Evolutionary conservation across 1,140 invertebrate genomes (phyloP), one percentile per base, ranked within the genome.

Genomic region (Brachionus rotundiformis): DNA sequence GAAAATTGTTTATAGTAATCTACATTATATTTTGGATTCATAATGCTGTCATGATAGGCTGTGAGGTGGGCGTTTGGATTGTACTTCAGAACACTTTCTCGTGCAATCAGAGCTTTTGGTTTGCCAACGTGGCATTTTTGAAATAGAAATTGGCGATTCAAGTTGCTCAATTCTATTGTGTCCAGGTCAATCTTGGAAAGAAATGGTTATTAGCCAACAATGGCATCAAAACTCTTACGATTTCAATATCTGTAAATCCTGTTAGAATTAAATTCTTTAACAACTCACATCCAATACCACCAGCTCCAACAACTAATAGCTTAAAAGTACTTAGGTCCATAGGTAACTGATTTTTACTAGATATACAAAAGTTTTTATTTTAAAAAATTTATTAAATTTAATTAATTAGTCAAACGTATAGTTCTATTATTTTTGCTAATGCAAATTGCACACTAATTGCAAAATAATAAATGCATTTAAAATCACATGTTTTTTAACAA

Each of bases 101-200:
- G 91, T 0, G 97, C 96, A 54, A 90, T 87, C 61, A 89, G 83
- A 25, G 91, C 89, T 89, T 99, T 99, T 2, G 96, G 94, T 88
- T 96, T 96, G 3, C 96, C 96, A 83, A 99, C 95, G 91, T 99
- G 96, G 85, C 96, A 92, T 85, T 95, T 95, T 86, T 95, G 93
- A 86, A 99, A 99, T 2, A 99, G 87, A 89, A 99, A 99, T 87
- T 99, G 98, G 13, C 98, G 90, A 87, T 99, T 99, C 39, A 99
- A 90, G 87, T 99, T 99, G 87, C 95, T 98, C n/a, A 99, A 93
- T 90, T 99, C 97, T 86, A 99, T 99, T 2, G 95, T 99, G 87
- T 99, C 98, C 85, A 99, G 90, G 90, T 99, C 98, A 89, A 99
- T 97, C 96, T 98, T 88, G 84, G 92, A 91, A 82, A 85, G 54